phyloP scores from a whole-genome alignment of 2,797 vertebrate genomes.

The Thripadectes ignobilis region DNA sequence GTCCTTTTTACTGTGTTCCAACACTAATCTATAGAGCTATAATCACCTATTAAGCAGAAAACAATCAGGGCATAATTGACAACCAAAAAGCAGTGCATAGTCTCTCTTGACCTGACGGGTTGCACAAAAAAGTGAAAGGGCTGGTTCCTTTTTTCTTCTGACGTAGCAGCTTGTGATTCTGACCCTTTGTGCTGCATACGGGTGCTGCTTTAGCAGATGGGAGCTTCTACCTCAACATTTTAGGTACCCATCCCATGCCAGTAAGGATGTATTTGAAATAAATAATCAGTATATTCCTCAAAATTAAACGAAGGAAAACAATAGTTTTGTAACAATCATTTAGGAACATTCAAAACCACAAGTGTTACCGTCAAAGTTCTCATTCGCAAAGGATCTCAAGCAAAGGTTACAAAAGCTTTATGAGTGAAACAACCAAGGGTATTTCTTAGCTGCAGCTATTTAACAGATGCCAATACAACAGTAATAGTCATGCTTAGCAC shows the following conservation, averaged over 20 bases:
- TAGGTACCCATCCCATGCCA: background rate
- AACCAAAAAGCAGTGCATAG: background rate
- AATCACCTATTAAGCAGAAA: background rate
- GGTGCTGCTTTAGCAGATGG: background rate
- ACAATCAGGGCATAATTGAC: background rate
- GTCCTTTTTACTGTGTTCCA: background rate
- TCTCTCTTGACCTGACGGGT: background rate
- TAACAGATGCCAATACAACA: background rate
- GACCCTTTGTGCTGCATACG: background rate
- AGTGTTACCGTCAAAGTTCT: background rate
- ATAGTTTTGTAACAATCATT: background rate
- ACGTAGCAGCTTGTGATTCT: background rate
- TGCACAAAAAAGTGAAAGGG: background rate
- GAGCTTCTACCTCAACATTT: background rate
- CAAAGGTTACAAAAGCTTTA: background rate
- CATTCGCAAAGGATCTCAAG: background rate
- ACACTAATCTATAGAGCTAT: background rate
- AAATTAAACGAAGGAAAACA: background rate
- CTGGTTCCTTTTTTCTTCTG: background rate
- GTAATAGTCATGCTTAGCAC: background rate
- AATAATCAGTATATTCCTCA: background rate
- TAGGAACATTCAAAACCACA: background rate
- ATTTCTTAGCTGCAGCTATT: background rate
- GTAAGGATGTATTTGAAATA: background rate
- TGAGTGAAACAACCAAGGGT: background rate